phyloP scores from a whole-genome alignment of 2,888 invertebrate genomes.

The Eupsilia transversa region DNA sequence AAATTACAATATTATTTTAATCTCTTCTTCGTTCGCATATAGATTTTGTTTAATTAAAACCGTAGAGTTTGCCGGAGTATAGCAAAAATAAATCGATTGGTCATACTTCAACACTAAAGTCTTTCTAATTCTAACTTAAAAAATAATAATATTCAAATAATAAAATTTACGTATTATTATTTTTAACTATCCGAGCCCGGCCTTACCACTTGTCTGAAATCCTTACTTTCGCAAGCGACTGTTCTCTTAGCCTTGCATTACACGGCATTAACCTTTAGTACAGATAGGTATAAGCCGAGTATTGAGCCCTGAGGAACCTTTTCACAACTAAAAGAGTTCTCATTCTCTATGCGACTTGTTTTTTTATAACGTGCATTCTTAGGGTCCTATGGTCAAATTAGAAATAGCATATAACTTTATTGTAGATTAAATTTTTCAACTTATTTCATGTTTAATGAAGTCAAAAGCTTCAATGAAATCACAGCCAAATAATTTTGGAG shows the following conservation, averaged over 20 bases:
- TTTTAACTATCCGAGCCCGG: no score
- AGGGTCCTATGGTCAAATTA: not conserved
- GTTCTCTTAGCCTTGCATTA: no score
- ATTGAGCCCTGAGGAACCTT: slow-evolving; percentile 2
- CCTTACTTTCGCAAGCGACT: no score
- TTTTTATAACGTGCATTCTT: not conserved
- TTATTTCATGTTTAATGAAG: not conserved
- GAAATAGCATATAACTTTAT: not conserved
- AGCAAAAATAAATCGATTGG: no score
- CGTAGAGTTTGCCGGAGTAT: no score
- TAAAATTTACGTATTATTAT: no score
- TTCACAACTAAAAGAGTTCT: not conserved
- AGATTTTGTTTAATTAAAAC: no score
- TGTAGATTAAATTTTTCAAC: not conserved
- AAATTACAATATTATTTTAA: not conserved
- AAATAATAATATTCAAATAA: no score
- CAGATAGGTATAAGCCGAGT: not conserved
- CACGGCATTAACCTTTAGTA: not conserved
- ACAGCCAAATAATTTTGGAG: not conserved
- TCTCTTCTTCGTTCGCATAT: not conserved
- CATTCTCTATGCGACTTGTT: not conserved
- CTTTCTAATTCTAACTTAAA: no score
- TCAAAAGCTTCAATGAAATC: slow-evolving; percentile 11
- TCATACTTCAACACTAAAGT: no score
- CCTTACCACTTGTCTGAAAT: no score